These are phyloP conservation scores for Caracal caracal DNA, from an alignment of 2,113 vertebrate species.

Conservation along the genomic window DNA sequence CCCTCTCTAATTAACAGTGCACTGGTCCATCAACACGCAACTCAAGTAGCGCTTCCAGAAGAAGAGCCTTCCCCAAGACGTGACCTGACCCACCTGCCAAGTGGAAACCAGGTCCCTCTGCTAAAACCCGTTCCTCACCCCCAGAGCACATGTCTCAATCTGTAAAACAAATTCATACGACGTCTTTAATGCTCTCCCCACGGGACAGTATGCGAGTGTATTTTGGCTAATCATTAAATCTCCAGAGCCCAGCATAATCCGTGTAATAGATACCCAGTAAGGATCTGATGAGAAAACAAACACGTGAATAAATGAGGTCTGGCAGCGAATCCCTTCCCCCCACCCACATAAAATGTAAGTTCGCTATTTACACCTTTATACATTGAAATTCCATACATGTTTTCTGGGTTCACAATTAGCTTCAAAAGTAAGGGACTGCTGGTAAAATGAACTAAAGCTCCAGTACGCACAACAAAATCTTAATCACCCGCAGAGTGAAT, in stretches of 20 bases:
- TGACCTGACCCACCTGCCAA: not conserved
- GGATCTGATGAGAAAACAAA: not conserved
- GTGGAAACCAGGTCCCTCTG: not conserved
- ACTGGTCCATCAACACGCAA: not conserved
- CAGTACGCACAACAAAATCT: accelerated
- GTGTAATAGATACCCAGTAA: not conserved
- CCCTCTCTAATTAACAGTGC: not conserved
- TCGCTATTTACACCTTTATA: not conserved
- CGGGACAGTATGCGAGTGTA: not conserved
- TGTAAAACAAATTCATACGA: not conserved
- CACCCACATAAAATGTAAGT: not conserved
- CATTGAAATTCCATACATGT: not conserved
- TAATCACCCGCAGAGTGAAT: not conserved
- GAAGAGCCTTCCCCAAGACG: not conserved
- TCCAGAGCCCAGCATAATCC: not conserved
- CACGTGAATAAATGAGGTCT: not conserved
- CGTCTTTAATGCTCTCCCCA: too few species aligned
- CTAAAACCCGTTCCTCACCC: not conserved
- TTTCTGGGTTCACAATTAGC: not conserved
- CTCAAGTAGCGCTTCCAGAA: not conserved
- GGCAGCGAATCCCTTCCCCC: not conserved
- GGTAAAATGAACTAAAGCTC: not conserved
- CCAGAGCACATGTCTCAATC: not conserved
- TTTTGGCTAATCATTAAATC: not conserved
- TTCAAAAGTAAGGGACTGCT: not conserved